Base-by-base conservation (phyloP, 92 coral and sea anemone genomes). In the Pocillopora grandis region DNA sequence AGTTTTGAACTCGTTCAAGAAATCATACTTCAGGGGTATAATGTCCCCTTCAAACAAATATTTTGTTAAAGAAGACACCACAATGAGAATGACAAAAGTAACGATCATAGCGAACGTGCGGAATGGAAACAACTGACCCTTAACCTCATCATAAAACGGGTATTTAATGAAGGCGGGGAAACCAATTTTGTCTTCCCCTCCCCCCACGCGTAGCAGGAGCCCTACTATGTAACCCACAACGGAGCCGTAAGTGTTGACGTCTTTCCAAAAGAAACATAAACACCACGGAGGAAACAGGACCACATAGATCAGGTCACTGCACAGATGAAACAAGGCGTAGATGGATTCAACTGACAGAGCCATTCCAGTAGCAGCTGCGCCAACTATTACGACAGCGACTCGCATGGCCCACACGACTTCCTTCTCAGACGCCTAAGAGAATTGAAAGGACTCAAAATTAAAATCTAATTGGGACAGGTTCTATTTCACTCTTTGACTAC, bases 331-430 rank as follows among this genome's bases (percentile, higher is more conserved):
- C 20, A 95, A 85, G 2, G 92, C 90, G 90, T 93, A 95, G 79
- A 95, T 95, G 7, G 98, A 95, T 19, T 84, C 83, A 21, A 92
- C 90, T 18, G 90, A 20, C 20, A 95, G 89, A 3, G 98, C 94
- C 88, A 95, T 86, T 18, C 69, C 87, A 9, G 98, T 95, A 52
- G 97, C 95, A 33, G 86, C 72, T 49, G 86, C 93, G 60, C 95
- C 98, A 36, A 87, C 91, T 23, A 86, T 72, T 19, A 95, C 87
- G 36, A 95, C 90, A 49, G 95, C 90, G 11, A 89, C 13, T 17
- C 98, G 98, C 91, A 95, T 95, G 35, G 91, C 95, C 98, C 97
- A 95, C 42, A 95, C 58, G 9, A 91, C 66, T 80, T 95, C 98
- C 16, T 75, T 76, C 57, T 75, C 81, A 5, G 98, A 93, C 37